These are phyloP conservation scores for Eptatretus atami DNA, from an alignment of 2,797 vertebrate genomes.

Conservation along the genomic window DNA sequence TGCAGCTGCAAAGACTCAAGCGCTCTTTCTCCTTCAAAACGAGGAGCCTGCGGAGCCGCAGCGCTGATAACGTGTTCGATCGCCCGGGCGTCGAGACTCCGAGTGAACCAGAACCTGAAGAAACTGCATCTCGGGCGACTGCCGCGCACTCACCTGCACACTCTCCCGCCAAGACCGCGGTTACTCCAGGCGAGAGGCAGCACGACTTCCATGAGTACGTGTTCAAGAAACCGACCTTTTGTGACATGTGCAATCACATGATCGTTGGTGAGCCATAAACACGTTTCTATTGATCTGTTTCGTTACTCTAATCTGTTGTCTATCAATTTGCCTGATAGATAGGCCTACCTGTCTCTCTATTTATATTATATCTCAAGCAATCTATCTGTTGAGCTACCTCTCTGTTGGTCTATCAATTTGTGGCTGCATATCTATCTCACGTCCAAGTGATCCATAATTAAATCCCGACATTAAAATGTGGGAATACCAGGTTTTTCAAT, in stretches of 20 bases:
- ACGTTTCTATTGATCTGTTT: too few species aligned
- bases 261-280: constrained; percentile 43
- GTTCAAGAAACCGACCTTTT: constrained; percentile 97
- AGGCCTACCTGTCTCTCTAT: too few species aligned
- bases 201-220: constrained; percentile 83
- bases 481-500: too few species aligned
- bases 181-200: constrained; percentile 27
- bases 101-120: constrained; percentile 17
- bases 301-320: too few species aligned
- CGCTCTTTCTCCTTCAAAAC: constrained; percentile 91
- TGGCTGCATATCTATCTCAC: too few species aligned
- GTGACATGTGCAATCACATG: constrained; percentile 97
- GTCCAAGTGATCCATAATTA: too few species aligned
- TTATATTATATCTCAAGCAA: too few species aligned
- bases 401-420: too few species aligned
- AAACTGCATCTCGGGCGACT: constrained; percentile 24
- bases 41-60: constrained; percentile 84
- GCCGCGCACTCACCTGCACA: constrained; percentile 21
- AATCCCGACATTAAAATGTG: too few species aligned
- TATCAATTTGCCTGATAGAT: too few species aligned
- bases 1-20: constrained; percentile 73
- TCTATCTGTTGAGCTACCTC: too few species aligned
- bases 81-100: constrained; percentile 27
- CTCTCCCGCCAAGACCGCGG: constrained; percentile 27
- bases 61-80: constrained; percentile 90